Base-by-base conservation (phyloP, 2,797 vertebrate species). In the Antennarius maculatus region DNA sequence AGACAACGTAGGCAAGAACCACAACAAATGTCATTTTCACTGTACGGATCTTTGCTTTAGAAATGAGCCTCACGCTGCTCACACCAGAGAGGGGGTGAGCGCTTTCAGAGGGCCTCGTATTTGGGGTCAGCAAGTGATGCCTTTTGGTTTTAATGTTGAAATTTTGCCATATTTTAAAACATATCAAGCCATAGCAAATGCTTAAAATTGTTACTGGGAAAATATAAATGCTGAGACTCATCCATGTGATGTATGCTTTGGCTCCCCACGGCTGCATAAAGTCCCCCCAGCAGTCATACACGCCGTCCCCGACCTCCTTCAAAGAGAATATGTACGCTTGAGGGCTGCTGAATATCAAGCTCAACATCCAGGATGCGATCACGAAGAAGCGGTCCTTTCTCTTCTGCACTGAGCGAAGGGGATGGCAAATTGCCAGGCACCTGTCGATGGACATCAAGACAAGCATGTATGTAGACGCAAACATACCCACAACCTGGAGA, bases 21-120 rank as follows among this genome's bases (percentile, higher is more conserved):
- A 99, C 95, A 31, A 99, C 96, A 88, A 99, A 99, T 11, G 97
- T 99, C 96, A 99, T 99, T 88, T 99, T 99, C 68, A 98, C 97
- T 0, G 98, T 99, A 77, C 95, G 94, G 82, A 99, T 98, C 91
- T 99, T 99, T 70, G 98, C 98, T 88, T 95, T 96, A 39, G 98
- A 98, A 74, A 99, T 98, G 53, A 99, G 95, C 61, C 93, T 93
- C 67, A 97, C 95, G 74, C 96, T 99, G 92, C 97, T 99, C 82
- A 99, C 97, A 13, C 95, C 94, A 15, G 94, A 91, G 61, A 98
- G 79, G n/a, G 79, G 89, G 0, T 88, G 87, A 0, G 62, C 77
- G 11, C 88, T 67, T 0, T 91, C 89, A 17, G 60, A 69, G 45
- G 89, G 71, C 61, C 85, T 86, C 0, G 91, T 84, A 39, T 91